A percentile compares a stretch with the other conserved stretches of the same genome.
Evolutionary conservation across 2,113 vertebrate genomes (phyloP).

Genomic region (Paraplagusia blochii): DNA sequence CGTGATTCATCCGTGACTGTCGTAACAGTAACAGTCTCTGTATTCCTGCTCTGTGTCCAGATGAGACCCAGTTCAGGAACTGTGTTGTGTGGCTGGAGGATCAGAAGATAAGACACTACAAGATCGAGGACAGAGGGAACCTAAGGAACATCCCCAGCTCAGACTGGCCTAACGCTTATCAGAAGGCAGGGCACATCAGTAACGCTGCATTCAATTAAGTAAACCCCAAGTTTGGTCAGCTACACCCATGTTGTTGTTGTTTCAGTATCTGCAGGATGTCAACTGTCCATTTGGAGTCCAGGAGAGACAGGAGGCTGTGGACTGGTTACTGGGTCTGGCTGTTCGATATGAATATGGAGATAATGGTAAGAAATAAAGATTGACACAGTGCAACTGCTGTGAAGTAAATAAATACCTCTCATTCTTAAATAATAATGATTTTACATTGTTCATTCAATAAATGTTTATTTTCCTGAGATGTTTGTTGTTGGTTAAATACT

Average conservation of each 20-base stretch:
- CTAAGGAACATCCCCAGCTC: conserved; percentile 92
- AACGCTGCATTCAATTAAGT: too few relatives aligned
- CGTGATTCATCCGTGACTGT: background rate
- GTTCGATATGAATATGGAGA: conserved; percentile 96
- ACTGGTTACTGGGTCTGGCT: conserved; percentile 96
- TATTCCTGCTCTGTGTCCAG: conserved; percentile 58
- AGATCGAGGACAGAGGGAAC: conserved; percentile 94
- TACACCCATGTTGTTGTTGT: background rate
- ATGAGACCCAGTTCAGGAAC: conserved; percentile 96
- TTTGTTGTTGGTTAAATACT: background rate
- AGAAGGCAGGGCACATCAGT: conserved; percentile 77
- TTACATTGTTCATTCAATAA: too few relatives aligned
- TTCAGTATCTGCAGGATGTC: conserved; percentile 90
- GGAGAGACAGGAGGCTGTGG: conserved; percentile 86
- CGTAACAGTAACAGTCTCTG: background rate
- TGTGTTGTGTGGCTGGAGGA: conserved; percentile 98
- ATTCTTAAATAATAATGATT: too few relatives aligned
- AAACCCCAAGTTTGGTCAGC: too few relatives aligned
- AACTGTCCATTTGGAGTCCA: conserved; percentile 87
- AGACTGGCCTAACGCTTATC: conserved; percentile 90
- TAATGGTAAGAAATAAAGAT: conserved; percentile 78
- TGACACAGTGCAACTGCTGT: background rate
- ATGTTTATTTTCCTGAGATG: too few relatives aligned
- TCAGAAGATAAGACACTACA: conserved; percentile 97
- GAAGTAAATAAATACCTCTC: too few relatives aligned